phyloP scores from a whole-genome alignment of 2,113 vertebrate species.

The Agelaius phoeniceus region DNA sequence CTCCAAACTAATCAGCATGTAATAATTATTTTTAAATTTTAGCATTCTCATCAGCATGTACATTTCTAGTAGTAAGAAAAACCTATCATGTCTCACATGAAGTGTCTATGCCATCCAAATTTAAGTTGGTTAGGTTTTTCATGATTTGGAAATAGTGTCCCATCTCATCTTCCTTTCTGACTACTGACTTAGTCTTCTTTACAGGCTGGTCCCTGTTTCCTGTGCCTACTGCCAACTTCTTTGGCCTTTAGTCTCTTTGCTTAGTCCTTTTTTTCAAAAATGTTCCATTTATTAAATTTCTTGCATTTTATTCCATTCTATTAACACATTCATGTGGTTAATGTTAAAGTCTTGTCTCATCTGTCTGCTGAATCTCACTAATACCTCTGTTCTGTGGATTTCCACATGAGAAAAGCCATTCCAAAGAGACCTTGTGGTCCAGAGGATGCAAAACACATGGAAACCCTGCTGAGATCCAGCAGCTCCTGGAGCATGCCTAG shows the following conservation, averaged over 20 bases:
- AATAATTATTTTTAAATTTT: not conserved
- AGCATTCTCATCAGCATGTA: not conserved
- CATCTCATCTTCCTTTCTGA: not conserved
- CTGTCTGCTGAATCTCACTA: not conserved
- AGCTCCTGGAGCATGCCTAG: not conserved
- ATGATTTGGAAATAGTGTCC: not conserved
- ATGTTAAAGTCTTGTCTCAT: not conserved
- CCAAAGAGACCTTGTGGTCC: not conserved
- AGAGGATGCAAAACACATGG: not conserved
- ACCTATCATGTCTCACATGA: not conserved
- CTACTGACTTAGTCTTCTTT: not conserved
- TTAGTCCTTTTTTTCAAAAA: not conserved
- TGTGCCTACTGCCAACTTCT: not conserved
- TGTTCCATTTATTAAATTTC: not conserved
- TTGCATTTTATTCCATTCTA: not conserved
- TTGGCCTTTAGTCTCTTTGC: not conserved
- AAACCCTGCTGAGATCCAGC: not conserved
- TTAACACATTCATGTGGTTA: not conserved
- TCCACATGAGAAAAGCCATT: not conserved
- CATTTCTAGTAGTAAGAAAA: not conserved
- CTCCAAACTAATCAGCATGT: not conserved
- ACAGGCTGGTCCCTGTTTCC: not conserved
- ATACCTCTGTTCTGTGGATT: not conserved
- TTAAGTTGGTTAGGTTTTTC: not conserved
- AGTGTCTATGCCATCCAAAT: not conserved